phyloP scores from a whole-genome alignment of 1,140 invertebrate species.

The Bactericera cockerelli region DNA sequence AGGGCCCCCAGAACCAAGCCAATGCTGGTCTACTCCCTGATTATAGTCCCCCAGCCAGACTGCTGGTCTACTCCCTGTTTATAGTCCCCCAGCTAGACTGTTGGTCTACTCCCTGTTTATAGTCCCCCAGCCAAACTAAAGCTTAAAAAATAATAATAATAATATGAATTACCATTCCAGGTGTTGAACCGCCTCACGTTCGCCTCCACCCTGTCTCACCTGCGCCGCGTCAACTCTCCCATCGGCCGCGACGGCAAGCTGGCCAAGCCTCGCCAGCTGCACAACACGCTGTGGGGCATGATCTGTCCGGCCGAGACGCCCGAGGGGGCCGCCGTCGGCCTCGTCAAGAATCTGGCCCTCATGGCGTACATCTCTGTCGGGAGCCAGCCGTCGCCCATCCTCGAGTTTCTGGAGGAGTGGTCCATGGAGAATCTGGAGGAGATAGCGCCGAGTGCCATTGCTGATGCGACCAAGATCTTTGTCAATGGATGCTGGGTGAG shows the following conservation, averaged over 20 bases:
- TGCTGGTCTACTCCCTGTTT: too few species aligned
- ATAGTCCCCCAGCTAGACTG: too few species aligned
- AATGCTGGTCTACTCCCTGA: too few species aligned
- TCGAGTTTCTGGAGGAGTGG: slow-evolving; percentile 99
- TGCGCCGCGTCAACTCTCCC: slow-evolving; percentile 91
- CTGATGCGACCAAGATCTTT: slow-evolving; percentile 97
- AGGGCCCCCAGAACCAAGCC: too few species aligned
- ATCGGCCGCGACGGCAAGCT: slow-evolving; percentile 97
- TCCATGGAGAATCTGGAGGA: slow-evolving; percentile 99
- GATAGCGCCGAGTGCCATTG: slow-evolving; percentile 88
- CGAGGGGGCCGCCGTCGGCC: slow-evolving; percentile 75
- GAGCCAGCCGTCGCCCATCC: slow-evolving; percentile 91
- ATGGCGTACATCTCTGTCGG: slow-evolving; percentile 99
- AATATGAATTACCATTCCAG: too few species aligned
- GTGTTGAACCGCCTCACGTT: slow-evolving; percentile 93
- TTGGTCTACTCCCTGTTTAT: too few species aligned
- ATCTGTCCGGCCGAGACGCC: slow-evolving; percentile 99
- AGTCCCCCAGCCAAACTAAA: too few species aligned
- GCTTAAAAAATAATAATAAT: too few species aligned
- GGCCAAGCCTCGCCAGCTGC: slow-evolving; percentile 92
- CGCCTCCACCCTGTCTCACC: slow-evolving; percentile 93
- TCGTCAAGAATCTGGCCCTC: slow-evolving; percentile 94
- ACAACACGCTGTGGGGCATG: slow-evolving; percentile 99
- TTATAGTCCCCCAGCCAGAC: too few species aligned
- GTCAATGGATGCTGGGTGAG: slow-evolving; percentile 96